Evolutionary conservation across 2,797 vertebrate genomes (phyloP).

Genomic region (Epinephelus coioides): DNA sequence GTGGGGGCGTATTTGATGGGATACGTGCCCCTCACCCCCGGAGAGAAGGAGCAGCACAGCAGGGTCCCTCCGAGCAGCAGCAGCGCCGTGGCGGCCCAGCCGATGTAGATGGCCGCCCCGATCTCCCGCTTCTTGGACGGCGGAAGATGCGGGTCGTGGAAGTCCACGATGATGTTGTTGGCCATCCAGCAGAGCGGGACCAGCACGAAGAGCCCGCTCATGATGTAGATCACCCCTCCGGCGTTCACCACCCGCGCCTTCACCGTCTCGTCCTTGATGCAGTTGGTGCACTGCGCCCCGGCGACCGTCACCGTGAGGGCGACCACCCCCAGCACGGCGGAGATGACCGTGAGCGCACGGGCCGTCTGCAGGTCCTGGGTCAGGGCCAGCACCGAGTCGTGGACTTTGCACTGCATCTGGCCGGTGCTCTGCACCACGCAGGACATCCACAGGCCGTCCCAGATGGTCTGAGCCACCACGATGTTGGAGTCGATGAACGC

Average conservation of each 20-base stretch:
- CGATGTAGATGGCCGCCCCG: slow-evolving; percentile 94
- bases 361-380: slow-evolving; percentile 88
- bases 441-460: slow-evolving; percentile 96
- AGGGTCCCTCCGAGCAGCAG: slow-evolving; percentile 91
- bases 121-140: slow-evolving; percentile 91
- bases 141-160: slow-evolving; percentile 88
- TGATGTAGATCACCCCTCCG: slow-evolving; percentile 89
- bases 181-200: slow-evolving; percentile 95
- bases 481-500: slow-evolving; percentile 93
- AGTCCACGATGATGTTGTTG: slow-evolving; percentile 93
- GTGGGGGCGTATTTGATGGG: slow-evolving; percentile 89
- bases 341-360: slow-evolving; percentile 89
- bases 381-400: slow-evolving; percentile 92
- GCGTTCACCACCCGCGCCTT: slow-evolving; percentile 88
- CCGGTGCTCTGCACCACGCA: slow-evolving; percentile 95
- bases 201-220: slow-evolving; percentile 90
- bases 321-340: slow-evolving; percentile 86
- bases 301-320: slow-evolving; percentile 90
- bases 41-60: slow-evolving; percentile 89
- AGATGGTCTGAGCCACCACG: slow-evolving; percentile 92
- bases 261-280: slow-evolving; percentile 82
- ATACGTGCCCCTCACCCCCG: slow-evolving; percentile 76
- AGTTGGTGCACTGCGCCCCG: slow-evolving; percentile 95
- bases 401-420: slow-evolving; percentile 94
- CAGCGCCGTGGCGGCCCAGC: slow-evolving; percentile 92